These are phyloP conservation scores for Donacobius atricapilla DNA, from an alignment of 2,113 vertebrate genomes.

Conservation along the genomic window DNA sequence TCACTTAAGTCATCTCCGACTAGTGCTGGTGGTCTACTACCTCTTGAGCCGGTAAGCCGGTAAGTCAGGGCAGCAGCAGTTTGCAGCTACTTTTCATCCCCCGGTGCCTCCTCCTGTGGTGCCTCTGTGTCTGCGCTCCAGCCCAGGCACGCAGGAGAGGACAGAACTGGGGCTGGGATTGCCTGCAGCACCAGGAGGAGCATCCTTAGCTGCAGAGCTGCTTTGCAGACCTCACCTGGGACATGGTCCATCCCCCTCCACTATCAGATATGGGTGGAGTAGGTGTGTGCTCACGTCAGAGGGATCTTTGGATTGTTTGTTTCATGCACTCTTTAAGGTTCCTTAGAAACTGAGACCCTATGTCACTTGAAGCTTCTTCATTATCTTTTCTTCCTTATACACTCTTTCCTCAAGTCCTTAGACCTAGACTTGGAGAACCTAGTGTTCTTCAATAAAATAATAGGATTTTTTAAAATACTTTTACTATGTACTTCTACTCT, in stretches of 20 bases:
- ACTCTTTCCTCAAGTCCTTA: background rate
- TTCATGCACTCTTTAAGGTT: background rate
- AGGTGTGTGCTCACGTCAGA: background rate
- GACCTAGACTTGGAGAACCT: background rate
- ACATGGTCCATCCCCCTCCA: background rate
- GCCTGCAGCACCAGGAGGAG: background rate
- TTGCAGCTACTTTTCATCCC: background rate
- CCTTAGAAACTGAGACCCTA: background rate
- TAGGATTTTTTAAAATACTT: background rate
- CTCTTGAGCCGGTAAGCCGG: background rate
- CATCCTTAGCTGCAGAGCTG: background rate
- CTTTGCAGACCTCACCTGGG: background rate
- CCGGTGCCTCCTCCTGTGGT: rapidly evolving
- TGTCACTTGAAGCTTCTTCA: background rate
- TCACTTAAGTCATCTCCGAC: background rate
- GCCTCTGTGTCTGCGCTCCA: rapidly evolving
- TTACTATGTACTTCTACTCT: background rate
- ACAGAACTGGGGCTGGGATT: background rate
- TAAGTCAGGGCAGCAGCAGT: background rate
- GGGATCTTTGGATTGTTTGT: background rate
- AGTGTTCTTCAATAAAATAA: background rate
- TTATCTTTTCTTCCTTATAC: background rate
- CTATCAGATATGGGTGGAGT: rapidly evolving
- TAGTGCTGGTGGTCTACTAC: background rate
- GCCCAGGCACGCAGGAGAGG: background rate